phyloP scores from a whole-genome alignment of 1,140 invertebrate species.

The Gerris buenoi region DNA sequence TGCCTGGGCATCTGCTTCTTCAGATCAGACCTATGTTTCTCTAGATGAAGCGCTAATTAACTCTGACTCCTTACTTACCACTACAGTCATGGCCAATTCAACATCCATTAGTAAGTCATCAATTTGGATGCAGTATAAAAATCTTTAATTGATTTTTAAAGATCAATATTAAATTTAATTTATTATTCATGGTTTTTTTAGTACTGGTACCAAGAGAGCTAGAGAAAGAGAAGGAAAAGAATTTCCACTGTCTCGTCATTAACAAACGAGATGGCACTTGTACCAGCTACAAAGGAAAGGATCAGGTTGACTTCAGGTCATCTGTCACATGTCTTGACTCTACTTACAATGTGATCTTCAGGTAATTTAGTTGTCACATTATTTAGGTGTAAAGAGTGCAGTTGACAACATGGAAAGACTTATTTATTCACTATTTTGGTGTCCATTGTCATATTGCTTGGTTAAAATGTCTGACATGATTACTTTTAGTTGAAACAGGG shows the following conservation, averaged over 20 bases:
- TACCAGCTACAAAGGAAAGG: slow-evolving; percentile 54
- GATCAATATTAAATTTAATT: too few species aligned
- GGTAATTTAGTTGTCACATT: too few species aligned
- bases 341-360: slow-evolving; percentile 71
- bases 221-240: slow-evolving; percentile 41
- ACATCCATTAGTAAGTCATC: slow-evolving; percentile 56
- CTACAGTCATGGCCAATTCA: slow-evolving; percentile 76
- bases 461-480: too few species aligned
- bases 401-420: too few species aligned
- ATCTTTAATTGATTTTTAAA: too few species aligned
- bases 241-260: slow-evolving; percentile 70
- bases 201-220: slow-evolving; percentile 46
- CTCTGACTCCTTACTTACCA: slow-evolving; percentile 64
- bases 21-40: slow-evolving; percentile 88
- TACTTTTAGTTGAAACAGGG: too few species aligned
- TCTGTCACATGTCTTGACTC: slow-evolving; percentile 67
- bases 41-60: slow-evolving; percentile 86
- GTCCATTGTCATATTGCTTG: too few species aligned
- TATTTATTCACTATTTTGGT: too few species aligned
- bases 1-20: slow-evolving; percentile 84
- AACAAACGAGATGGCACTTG: slow-evolving; percentile 70
- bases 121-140: too few species aligned
- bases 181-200: slow-evolving; percentile 30
- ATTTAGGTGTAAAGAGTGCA: too few species aligned
- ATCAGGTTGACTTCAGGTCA: slow-evolving; percentile 63